Percentiles rank a stretch among this genome's conserved stretches.
Conservation (phyloP, 2,113 vertebrate genomes). For the Leptocoma aspasia region DNA sequence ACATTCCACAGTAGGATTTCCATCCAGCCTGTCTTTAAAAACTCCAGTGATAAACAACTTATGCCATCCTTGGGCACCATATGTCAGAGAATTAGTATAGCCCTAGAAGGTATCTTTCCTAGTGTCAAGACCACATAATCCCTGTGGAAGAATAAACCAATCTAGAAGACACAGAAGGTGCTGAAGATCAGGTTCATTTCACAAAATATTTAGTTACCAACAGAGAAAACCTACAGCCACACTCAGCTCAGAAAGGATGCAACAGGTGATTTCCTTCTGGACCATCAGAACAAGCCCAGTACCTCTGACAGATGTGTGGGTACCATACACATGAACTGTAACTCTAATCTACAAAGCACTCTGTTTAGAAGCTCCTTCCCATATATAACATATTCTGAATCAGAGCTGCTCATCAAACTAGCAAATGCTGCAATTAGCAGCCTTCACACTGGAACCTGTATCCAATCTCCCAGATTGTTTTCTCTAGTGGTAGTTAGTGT, state of each 20-base stretch:
- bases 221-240: neutral
- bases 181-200: neutral
- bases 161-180: neutral
- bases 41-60: neutral
- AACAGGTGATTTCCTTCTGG: neutral
- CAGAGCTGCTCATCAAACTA: neutral
- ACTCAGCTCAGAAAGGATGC: neutral
- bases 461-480: neutral
- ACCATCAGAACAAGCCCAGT: neutral
- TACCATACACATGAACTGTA: accelerated
- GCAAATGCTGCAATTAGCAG: neutral
- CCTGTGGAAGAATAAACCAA: neutral
- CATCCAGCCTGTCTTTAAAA: neutral
- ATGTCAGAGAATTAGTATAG: neutral
- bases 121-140: neutral
- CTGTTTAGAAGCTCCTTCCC: neutral
- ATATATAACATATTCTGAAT: neutral
- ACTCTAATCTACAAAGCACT: neutral
- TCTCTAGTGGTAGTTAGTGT: neutral
- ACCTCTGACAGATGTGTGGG: neutral
- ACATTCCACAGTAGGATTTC: neutral
- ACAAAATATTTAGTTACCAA: neutral
- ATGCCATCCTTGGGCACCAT: neutral
- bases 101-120: neutral
- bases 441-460: neutral